These are phyloP conservation scores for Scleropages formosus DNA, from an alignment of 2,797 vertebrate genomes.

Conservation along the genomic window DNA sequence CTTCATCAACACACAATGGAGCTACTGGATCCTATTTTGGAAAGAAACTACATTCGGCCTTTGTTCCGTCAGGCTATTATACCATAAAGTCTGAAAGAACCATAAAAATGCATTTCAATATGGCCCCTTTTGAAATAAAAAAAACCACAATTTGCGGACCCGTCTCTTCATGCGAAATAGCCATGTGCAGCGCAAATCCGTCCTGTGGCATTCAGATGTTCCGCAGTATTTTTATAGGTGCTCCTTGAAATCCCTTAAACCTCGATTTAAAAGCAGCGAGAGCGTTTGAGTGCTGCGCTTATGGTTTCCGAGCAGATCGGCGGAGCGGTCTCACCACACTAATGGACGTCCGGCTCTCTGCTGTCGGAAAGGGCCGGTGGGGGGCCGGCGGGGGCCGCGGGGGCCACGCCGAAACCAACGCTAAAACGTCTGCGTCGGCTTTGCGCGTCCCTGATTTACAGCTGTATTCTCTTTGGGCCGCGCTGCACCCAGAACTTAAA, in stretches of 20 bases:
- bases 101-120: neutral
- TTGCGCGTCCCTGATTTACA: too few relatives aligned
- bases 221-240: conserved; percentile 3
- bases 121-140: too few relatives aligned
- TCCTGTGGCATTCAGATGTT: neutral
- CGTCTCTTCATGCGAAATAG: too few relatives aligned
- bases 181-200: neutral
- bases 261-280: neutral
- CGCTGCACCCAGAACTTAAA: too few relatives aligned
- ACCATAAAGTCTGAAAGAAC: neutral
- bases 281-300: neutral
- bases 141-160: neutral
- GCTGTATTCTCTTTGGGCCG: too few relatives aligned
- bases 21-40: neutral
- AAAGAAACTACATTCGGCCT: neutral
- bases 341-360: neutral
- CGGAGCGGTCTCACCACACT: neutral
- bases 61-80: neutral
- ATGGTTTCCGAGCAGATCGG: neutral
- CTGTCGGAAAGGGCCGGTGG: neutral
- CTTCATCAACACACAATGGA: neutral
- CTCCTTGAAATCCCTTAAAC: conserved; percentile 17
- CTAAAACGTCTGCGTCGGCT: too few relatives aligned
- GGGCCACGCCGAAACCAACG: too few relatives aligned
- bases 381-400: too few relatives aligned